Evolutionary conservation across 92 coral and sea anemone genomes (phyloP), one percentile per base, ranked within the genome.

Genomic region (Desmophyllum pertusum): DNA sequence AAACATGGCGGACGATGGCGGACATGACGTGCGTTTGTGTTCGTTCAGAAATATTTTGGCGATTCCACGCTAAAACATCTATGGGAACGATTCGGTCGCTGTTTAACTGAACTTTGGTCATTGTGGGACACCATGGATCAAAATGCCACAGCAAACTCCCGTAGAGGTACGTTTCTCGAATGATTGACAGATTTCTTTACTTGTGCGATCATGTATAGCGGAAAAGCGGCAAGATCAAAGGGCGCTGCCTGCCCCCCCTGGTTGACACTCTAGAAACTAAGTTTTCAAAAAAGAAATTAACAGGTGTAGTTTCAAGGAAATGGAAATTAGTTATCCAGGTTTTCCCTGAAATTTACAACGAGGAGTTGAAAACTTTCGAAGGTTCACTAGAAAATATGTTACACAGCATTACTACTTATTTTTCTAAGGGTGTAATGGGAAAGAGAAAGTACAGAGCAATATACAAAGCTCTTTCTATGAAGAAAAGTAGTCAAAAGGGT

Each of bases 391-490:
- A n/a, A n/a, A n/a, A n/a, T n/a, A n/a, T n/a, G n/a, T n/a, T n/a
- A n/a, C n/a, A n/a, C 69, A 90, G 91, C 48, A 87, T 87, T 77
- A 65, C 89, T n/a, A 87, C 83, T 66, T 90, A 87, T 76, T 90
- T 90, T 91, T 88, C 79, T 10, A 88, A 70, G 65, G 89, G 91
- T 42, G 86, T 91, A 38, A 91, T 91, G 79, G 89, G 91, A 36
- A 84, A 91, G 78, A 52, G 84, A 36, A 91, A 91, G 86, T 88
- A 91, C 88, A 80, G 89, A 78, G 75, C 89, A 73, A 64, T 77
- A 50, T 88, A 83, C 78, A 83, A 76, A 77, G 74, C 59, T 37
- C 75, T 81, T 38, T 81, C 84, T 45, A 85, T 78, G 79, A 81
- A 73, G 74, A 86, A 81, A 62, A n/a, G 67, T 55, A 8, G 33